Evolutionary conservation across 2,888 invertebrate species (phyloP), one percentile per base, ranked within the genome.

Genomic region (Chorisops tibialis): DNA sequence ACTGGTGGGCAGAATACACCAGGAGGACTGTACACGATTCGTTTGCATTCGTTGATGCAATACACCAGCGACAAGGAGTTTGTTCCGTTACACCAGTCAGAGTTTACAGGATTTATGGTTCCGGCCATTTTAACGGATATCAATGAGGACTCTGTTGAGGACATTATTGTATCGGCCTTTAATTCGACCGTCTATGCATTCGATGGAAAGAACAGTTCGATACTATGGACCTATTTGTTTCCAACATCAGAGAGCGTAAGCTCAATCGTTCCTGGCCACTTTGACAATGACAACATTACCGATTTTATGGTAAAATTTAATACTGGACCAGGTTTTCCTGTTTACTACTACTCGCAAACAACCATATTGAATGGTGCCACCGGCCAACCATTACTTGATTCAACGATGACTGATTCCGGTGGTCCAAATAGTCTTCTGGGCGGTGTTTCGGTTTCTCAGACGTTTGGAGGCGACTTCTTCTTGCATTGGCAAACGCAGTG

Each of bases 231-330:
- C 68, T 86, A 82, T 67, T 82, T 85, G 0, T 81, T 87, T 64
- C 82, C 85, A 1, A 73, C 74, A 7, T 77, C 88, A 5, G 87
- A 89, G 75, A 84, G 87, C 11, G 86, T 87, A 69, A 88, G 89
- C 69, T 84, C 88, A 52, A 89, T 91, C 41, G 86, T 88, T 11
- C 88, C 89, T 1, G 91, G 88, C 0, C 90, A 85, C 74, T 92
- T 87, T 70, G 88, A 91, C 73, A 83, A 85, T 67, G 91, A 91
- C 70, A 82, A 86, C 67, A 76, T 87, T 5, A 89, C 90, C 0
- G 92, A 92, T 74, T 88, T 92, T 71, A 81, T 91, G 78, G 82
- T 92, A 1, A 88, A 89, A 68, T 89, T 78, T 47, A 78, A 76
- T 66, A 75, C 83, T 37, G 89, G 89, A 0, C 85, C 87, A 0